Evolutionary conservation across 2,113 vertebrate genomes (phyloP).

Genomic region (Zosterops lateralis): DNA sequence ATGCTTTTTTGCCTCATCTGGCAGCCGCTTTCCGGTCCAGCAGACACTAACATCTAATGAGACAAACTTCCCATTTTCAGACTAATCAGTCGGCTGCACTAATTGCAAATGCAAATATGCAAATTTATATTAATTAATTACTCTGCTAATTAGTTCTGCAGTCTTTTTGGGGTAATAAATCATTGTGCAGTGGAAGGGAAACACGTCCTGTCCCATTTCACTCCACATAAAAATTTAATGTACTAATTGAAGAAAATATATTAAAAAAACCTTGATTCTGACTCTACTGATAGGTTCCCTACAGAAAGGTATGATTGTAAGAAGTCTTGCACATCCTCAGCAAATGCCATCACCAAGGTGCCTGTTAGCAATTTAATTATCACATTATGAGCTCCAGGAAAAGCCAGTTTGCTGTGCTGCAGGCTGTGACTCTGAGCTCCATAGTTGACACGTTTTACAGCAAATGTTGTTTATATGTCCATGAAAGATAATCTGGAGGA

Average conservation of each 20-base stretch:
- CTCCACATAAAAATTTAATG: constrained; percentile 90
- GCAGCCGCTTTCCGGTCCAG: constrained; percentile 91
- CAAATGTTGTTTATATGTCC: constrained; percentile 65
- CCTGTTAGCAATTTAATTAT: constrained; percentile 98
- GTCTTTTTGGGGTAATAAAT: constrained; percentile 99
- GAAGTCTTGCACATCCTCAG: constrained; percentile 72
- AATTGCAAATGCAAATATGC: constrained; percentile 99
- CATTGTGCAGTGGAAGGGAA: constrained; percentile 94
- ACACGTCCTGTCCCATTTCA: constrained; percentile 85
- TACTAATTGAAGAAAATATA: constrained; percentile 77
- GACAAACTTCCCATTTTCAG: constrained; percentile 99
- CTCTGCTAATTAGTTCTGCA: constrained; percentile 99
- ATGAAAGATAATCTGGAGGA: constrained; percentile 41
- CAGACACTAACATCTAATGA: constrained; percentile 94
- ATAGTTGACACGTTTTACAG: constrained; percentile 76
- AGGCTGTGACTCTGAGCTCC: constrained; percentile 82
- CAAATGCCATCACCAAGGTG: constrained; percentile 85
- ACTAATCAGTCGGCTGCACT: constrained; percentile 99
- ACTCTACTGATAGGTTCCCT: constrained; percentile 62
- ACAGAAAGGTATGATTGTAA: constrained; percentile 75
- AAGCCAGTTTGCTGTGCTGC: constrained; percentile 80
- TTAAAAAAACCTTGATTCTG: constrained; percentile 1
- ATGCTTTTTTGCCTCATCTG: constrained; percentile 93
- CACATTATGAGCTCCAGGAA: constrained; percentile 93
- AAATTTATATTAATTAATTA: constrained; percentile 99